phyloP scores from a whole-genome alignment of 2,113 vertebrate genomes.

The Climacteris rufus region DNA sequence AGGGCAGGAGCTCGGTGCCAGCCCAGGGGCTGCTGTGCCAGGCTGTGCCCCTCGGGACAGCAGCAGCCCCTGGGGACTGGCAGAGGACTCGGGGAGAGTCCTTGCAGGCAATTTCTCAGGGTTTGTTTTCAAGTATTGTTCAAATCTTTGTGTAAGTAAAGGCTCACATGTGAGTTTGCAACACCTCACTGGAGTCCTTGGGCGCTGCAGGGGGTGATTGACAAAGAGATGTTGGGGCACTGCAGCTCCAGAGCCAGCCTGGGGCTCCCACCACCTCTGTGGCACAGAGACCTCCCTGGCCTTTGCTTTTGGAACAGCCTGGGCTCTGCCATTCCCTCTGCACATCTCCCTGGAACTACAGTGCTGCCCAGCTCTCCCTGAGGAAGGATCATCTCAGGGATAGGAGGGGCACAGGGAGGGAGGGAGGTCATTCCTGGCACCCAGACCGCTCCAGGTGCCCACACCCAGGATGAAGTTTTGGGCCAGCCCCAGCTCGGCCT shows the following conservation, averaged over 20 bases:
- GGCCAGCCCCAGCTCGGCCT: not conserved
- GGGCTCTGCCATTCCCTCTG: not conserved
- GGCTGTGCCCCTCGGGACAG: not conserved
- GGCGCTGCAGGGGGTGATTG: not conserved
- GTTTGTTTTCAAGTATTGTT: not conserved
- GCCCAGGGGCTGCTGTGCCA: not conserved
- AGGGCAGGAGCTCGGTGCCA: not conserved
- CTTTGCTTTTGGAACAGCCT: fast-evolving
- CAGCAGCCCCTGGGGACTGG: not conserved
- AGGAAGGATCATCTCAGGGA: not conserved
- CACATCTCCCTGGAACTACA: not conserved
- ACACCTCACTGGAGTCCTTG: not conserved
- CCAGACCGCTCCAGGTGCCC: too few relatives aligned
- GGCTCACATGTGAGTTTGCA: not conserved
- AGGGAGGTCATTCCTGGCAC: not conserved
- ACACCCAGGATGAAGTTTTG: not conserved
- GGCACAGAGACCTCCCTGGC: not conserved
- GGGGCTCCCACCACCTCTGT: not conserved
- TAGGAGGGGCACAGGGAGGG: too few relatives aligned
- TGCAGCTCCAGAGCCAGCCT: not conserved
- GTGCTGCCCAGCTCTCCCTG: not conserved
- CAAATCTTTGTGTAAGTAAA: not conserved
- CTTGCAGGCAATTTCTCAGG: not conserved
- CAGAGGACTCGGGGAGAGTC: not conserved
- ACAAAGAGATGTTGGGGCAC: not conserved